Percentiles rank a stretch among this genome's conserved stretches.
phyloP scores from a whole-genome alignment of 92 coral and sea anemone genomes.

The Montipora capitata region DNA sequence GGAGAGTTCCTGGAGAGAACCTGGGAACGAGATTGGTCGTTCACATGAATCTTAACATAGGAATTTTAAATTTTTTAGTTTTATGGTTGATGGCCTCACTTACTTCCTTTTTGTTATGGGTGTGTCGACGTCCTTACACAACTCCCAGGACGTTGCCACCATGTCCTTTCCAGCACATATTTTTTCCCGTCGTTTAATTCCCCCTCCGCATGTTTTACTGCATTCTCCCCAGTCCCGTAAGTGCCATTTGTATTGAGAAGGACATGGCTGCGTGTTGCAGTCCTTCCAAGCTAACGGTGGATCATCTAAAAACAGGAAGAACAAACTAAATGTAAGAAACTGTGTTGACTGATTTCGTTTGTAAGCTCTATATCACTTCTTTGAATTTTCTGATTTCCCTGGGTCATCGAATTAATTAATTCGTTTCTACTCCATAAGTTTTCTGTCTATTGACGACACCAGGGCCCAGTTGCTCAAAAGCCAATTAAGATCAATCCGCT shows the following conservation, averaged over 20 bases:
- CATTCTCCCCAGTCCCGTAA: constrained; percentile 79
- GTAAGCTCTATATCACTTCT: too few relatives aligned
- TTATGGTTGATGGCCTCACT: background rate
- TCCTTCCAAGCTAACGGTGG: constrained; percentile 86
- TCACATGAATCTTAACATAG: too few relatives aligned
- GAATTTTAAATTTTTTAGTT: too few relatives aligned
- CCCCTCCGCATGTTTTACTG: constrained; percentile 84
- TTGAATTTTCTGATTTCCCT: too few relatives aligned
- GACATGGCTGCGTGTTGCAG: constrained; percentile 81
- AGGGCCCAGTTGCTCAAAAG: too few relatives aligned
- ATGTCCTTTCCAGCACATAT: constrained; percentile 84
- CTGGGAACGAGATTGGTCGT: too few relatives aligned
- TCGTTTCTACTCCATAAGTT: too few relatives aligned
- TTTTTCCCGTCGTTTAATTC: constrained; percentile 64
- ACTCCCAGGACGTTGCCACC: constrained; percentile 84
- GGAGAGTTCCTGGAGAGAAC: too few relatives aligned
- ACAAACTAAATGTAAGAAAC: background rate
- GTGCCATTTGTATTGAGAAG: constrained; percentile 86
- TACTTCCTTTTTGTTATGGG: constrained; percentile 73
- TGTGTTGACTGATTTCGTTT: too few relatives aligned
- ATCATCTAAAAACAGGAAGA: constrained; percentile 21
- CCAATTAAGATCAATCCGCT: too few relatives aligned
- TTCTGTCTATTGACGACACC: too few relatives aligned
- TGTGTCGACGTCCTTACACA: constrained; percentile 66
- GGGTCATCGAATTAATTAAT: too few relatives aligned